These are phyloP conservation scores for Papilio machaon DNA, from an alignment of 1,140 invertebrate genomes.

Conservation along the genomic window DNA sequence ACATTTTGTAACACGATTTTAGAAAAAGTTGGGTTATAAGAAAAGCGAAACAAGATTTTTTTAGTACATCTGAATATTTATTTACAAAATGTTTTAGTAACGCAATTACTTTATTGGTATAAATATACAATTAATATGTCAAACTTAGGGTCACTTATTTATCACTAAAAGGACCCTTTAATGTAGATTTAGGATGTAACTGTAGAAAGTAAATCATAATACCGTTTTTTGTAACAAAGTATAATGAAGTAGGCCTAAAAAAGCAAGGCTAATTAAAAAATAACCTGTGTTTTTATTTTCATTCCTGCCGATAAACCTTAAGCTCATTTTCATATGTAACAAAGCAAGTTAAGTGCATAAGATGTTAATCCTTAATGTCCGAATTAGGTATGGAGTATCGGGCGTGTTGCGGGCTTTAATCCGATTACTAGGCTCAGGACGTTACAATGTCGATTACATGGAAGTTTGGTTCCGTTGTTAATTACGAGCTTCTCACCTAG, in stretches of 20 bases:
- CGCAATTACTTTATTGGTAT: no score
- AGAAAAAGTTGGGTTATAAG: neutral
- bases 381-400: neutral
- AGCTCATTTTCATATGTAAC: neutral
- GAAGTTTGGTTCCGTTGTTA: neutral
- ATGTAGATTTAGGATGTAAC: no score
- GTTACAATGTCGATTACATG: neutral
- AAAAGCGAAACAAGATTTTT: neutral
- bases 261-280: no score
- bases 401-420: neutral
- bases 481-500: neutral
- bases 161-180: neutral
- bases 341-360: neutral
- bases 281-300: no score
- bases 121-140: neutral
- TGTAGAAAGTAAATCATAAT: no score
- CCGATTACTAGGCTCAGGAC: neutral
- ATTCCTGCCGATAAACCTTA: neutral
- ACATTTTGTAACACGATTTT: slow-evolving; percentile 10
- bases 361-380: slow-evolving; percentile 1
- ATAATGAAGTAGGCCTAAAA: no score
- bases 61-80: neutral
- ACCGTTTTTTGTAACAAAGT: no score
- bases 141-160: neutral
- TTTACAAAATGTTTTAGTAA: neutral